phyloP scores from a whole-genome alignment of 2,113 vertebrate species.

The Elephas maximus region DNA sequence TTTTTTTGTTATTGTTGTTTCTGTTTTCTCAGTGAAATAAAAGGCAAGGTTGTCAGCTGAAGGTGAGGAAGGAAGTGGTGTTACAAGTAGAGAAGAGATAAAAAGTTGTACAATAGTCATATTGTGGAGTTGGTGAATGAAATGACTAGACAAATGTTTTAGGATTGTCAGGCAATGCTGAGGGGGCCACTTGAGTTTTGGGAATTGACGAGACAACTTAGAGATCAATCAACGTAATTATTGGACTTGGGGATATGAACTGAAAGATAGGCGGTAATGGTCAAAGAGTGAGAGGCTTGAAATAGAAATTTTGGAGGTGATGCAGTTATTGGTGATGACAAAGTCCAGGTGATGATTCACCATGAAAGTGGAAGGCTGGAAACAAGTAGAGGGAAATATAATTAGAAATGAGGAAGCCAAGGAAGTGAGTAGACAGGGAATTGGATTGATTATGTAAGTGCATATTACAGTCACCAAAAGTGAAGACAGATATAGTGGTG shows the following conservation, averaged over 20 bases:
- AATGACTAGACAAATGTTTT: neutral
- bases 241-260: neutral
- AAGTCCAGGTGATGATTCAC: neutral
- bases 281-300: neutral
- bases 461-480: neutral
- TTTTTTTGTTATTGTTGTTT: neutral
- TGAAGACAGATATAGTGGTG: neutral
- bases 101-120: neutral
- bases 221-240: neutral
- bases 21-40: neutral
- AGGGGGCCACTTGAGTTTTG: neutral
- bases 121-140: neutral
- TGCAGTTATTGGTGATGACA: neutral
- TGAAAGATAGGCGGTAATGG: neutral
- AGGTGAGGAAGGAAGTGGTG: neutral
- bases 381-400: neutral
- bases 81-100: neutral
- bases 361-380: neutral
- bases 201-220: neutral
- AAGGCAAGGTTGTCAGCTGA: neutral
- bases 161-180: neutral
- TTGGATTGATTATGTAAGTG: neutral
- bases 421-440: conserved; percentile 4
- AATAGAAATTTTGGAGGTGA: neutral
- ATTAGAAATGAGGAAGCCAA: neutral